Conservation (phyloP, 2,888 invertebrate genomes). For the Endotricha flammealis region DNA sequence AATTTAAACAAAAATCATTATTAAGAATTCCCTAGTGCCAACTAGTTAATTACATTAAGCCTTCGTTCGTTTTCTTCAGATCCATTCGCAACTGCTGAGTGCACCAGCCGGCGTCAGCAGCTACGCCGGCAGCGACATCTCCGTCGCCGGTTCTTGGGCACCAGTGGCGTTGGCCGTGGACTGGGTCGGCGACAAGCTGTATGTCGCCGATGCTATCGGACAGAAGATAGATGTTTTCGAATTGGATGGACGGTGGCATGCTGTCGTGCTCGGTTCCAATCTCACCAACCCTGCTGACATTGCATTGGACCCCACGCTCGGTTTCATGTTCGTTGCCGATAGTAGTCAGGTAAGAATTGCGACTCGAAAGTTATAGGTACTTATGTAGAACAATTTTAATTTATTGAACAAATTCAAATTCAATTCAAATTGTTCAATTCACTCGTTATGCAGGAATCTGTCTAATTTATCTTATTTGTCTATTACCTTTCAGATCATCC, state of each 20-base stretch:
- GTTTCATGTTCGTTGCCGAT: slow-evolving; percentile 92
- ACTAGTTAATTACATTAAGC: no score
- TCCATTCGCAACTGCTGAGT: slow-evolving; percentile 79
- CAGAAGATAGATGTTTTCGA: slow-evolving; percentile 96
- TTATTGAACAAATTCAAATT: no score
- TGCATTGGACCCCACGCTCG: slow-evolving; percentile 94
- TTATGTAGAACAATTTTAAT: neutral
- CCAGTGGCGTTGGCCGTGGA: slow-evolving; percentile 96
- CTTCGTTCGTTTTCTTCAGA: slow-evolving; percentile 63
- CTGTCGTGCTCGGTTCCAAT: slow-evolving; percentile 93
- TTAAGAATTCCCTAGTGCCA: no score
- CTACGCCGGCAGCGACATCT: slow-evolving; percentile 81
- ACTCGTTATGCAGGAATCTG: no score
- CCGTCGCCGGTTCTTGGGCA: slow-evolving; percentile 90
- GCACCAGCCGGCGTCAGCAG: slow-evolving; percentile 55
- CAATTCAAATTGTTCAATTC: no score
- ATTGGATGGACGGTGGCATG: slow-evolving; percentile 90
- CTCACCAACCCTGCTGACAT: slow-evolving; percentile 94
- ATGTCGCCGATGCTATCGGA: slow-evolving; percentile 94
- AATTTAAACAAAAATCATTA: no score
- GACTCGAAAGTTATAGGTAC: neutral
- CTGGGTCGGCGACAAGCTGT: slow-evolving; percentile 97
- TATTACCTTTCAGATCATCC: slow-evolving; percentile 73
- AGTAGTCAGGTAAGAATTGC: slow-evolving; percentile 81
- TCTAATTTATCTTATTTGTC: no score